phyloP scores from a whole-genome alignment of 2,113 vertebrate species.

The Balaeniceps rex region DNA sequence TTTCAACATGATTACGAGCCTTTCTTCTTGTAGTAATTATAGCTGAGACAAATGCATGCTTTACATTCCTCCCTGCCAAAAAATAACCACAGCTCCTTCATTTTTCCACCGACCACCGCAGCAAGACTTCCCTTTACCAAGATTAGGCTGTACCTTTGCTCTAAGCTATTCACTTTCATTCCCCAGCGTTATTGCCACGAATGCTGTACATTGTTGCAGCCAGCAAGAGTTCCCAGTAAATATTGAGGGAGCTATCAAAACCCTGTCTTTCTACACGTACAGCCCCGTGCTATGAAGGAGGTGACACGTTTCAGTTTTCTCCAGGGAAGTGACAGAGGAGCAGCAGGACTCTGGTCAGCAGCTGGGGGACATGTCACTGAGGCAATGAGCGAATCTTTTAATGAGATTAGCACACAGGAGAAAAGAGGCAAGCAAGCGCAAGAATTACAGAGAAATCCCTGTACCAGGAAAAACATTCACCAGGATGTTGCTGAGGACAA shows the following conservation, averaged over 20 bases:
- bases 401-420: neutral
- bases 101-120: neutral
- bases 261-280: rapidly evolving
- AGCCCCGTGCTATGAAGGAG: neutral
- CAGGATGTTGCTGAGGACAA: slow-evolving; percentile 24
- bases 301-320: neutral
- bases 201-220: rapidly evolving
- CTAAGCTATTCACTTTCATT: neutral
- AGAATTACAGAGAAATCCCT: neutral
- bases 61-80: neutral
- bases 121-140: neutral
- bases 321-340: neutral
- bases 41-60: neutral
- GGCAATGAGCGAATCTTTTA: neutral
- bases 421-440: neutral
- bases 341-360: neutral
- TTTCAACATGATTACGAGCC: neutral
- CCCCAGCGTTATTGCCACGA: neutral
- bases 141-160: neutral
- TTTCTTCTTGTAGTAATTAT: neutral
- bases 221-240: neutral
- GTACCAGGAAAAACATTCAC: neutral
- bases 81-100: neutral
- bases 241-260: neutral
- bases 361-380: neutral